Evolutionary conservation across 2,888 invertebrate genomes (phyloP).

Genomic region (Meiosimyza platycephala): DNA sequence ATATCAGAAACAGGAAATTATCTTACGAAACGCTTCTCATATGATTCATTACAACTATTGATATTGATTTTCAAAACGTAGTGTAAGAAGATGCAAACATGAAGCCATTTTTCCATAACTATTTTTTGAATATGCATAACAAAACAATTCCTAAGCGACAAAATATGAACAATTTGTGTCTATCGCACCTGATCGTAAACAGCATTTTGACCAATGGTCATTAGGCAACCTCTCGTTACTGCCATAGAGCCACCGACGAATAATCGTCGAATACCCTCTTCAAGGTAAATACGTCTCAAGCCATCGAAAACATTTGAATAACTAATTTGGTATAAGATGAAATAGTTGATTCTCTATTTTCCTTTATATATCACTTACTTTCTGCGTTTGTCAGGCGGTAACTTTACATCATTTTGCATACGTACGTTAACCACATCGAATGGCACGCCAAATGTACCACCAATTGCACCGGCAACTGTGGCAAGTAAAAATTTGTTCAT

Average conservation of each 20-base stretch:
- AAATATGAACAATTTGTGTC: neutral
- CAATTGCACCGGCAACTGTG: constrained; percentile 84
- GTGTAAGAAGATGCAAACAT: too few species aligned
- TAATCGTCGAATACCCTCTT: constrained; percentile 82
- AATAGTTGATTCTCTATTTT: constrained; percentile 47
- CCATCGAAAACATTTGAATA: constrained; percentile 97
- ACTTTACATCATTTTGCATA: constrained; percentile 98
- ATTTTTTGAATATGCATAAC: too few species aligned
- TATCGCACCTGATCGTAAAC: constrained; percentile 89
- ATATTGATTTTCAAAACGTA: too few species aligned
- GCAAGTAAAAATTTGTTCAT: constrained; percentile 77
- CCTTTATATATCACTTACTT: constrained; percentile 75
- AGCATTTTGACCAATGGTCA: constrained; percentile 96
- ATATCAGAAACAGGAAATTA: too few species aligned
- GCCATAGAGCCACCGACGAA: constrained; percentile 92
- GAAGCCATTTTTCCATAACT: too few species aligned
- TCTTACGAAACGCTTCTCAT: too few species aligned
- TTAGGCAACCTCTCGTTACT: constrained; percentile 86
- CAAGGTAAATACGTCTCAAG: constrained; percentile 77
- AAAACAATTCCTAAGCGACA: neutral
- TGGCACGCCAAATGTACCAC: constrained; percentile 94
- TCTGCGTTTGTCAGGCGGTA: constrained; percentile 83
- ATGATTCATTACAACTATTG: too few species aligned
- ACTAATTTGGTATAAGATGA: constrained; percentile 68
- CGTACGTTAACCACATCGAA: constrained; percentile 97